Evolutionary conservation across 2,797 vertebrate genomes (phyloP).

Genomic region (Otolemur crassicaudatus): DNA sequence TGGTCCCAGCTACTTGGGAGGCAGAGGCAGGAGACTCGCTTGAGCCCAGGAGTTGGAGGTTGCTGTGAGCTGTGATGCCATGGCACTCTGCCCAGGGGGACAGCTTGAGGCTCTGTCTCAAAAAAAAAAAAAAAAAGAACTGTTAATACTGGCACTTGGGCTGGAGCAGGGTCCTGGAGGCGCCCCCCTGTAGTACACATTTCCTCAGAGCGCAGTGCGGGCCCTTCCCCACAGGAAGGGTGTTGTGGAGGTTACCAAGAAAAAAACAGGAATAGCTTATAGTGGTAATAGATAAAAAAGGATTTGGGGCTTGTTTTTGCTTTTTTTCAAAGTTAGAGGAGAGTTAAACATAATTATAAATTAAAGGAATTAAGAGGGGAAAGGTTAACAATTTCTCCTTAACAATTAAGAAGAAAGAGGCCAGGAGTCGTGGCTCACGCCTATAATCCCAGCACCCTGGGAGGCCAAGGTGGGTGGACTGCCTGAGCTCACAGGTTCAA

Average conservation of each 20-base stretch:
- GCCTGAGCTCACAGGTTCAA: no score
- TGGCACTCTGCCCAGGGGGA: no score
- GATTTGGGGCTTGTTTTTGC: not conserved
- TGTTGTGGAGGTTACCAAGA: not conserved
- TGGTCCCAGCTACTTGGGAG: no score
- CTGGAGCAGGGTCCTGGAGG: not conserved
- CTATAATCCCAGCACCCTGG: no score
- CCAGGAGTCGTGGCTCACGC: no score
- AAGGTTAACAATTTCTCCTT: not conserved
- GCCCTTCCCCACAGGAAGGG: not conserved
- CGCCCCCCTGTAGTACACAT: not conserved
- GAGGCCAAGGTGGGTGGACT: no score
- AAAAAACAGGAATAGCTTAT: conserved; percentile 26
- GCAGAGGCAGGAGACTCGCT: no score
- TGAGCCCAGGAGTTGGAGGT: no score
- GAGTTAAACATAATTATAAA: conserved; percentile 27
- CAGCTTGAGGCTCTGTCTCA: no score
- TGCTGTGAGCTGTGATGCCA: no score
- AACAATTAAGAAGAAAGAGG: not conserved
- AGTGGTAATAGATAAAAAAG: not conserved
- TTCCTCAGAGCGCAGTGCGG: not conserved
- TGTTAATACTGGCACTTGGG: not conserved
- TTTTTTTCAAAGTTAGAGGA: conserved; percentile 24
- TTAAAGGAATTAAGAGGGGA: conserved; percentile 37
- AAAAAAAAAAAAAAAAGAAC: no score